Evolutionary conservation across 2,888 invertebrate species (phyloP).

Genomic region (Acrobasis repandana): DNA sequence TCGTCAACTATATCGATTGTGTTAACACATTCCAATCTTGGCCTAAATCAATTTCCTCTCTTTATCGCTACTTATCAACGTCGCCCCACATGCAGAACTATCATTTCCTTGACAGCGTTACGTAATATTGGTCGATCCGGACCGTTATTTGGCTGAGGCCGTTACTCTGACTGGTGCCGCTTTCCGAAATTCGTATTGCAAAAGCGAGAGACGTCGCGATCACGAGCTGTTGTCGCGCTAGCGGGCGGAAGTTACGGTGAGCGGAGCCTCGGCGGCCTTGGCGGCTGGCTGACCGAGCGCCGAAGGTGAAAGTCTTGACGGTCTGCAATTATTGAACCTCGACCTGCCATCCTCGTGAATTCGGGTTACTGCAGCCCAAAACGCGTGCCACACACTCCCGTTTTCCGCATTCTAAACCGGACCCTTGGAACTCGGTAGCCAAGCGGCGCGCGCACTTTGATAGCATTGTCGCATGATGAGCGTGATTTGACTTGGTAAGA

Average conservation of each 20-base stretch:
- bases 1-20: neutral
- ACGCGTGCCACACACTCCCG: constrained; percentile 33
- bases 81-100: constrained; percentile 28
- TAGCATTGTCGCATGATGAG: too few species aligned
- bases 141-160: constrained; percentile 50
- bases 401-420: constrained; percentile 54
- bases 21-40: constrained; percentile 9
- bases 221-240: constrained; percentile 39
- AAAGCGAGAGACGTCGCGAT: constrained; percentile 53
- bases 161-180: constrained; percentile 39
- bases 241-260: constrained; percentile 66
- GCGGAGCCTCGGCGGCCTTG: constrained; percentile 73
- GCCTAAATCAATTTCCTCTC: constrained; percentile 25
- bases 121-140: constrained; percentile 47
- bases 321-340: constrained; percentile 76
- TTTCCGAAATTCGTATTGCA: constrained; percentile 67
- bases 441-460: too few species aligned
- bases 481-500: too few species aligned
- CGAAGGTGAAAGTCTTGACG: constrained; percentile 81
- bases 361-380: constrained; percentile 52
- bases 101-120: constrained; percentile 49
- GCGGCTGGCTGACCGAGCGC: constrained; percentile 62
- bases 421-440: neutral
- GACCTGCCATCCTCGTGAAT: constrained; percentile 70
- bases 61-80: constrained; percentile 25